Evolutionary conservation across 2,113 vertebrate species (phyloP).

Genomic region (Anarhynchus alexandrinus): DNA sequence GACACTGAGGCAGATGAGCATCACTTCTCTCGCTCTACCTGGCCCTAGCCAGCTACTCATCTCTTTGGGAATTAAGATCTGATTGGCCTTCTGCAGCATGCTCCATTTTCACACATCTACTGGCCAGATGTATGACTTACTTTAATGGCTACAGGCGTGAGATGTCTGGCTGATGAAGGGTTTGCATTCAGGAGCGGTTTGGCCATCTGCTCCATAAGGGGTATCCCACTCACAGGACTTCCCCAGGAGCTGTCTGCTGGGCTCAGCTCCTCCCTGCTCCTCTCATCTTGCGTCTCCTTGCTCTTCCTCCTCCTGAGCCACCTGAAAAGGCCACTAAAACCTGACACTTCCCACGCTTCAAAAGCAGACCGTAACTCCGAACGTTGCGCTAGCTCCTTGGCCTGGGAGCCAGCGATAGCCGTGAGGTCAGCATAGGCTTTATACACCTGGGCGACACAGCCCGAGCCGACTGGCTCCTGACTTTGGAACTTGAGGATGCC

Average conservation of each 20-base stretch:
- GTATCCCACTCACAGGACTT: background rate
- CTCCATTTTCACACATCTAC: background rate
- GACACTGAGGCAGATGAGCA: rapidly evolving
- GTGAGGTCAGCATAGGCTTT: slow-evolving; percentile 80
- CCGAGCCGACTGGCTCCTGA: slow-evolving; percentile 87
- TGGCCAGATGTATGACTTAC: slow-evolving; percentile 65
- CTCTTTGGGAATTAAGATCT: background rate
- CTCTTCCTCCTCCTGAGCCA: slow-evolving; percentile 60
- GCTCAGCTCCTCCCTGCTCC: background rate
- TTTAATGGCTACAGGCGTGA: slow-evolving; percentile 91
- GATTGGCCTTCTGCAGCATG: rapidly evolving
- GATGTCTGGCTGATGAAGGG: background rate
- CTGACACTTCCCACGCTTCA: slow-evolving; percentile 78
- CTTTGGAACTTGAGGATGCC: slow-evolving; percentile 79
- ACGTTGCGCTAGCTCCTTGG: slow-evolving; percentile 43
- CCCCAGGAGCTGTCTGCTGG: background rate
- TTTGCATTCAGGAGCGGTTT: background rate
- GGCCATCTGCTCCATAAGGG: background rate
- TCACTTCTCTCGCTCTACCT: background rate
- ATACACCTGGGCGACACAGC: slow-evolving; percentile 94
- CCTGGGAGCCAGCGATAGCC: slow-evolving; percentile 65
- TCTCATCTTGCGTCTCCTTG: background rate
- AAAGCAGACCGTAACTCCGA: slow-evolving; percentile 64
- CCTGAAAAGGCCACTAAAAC: slow-evolving; percentile 60
- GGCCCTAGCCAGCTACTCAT: background rate